phyloP scores from a whole-genome alignment of 2,113 vertebrate genomes.

The Zosterops borbonicus region DNA sequence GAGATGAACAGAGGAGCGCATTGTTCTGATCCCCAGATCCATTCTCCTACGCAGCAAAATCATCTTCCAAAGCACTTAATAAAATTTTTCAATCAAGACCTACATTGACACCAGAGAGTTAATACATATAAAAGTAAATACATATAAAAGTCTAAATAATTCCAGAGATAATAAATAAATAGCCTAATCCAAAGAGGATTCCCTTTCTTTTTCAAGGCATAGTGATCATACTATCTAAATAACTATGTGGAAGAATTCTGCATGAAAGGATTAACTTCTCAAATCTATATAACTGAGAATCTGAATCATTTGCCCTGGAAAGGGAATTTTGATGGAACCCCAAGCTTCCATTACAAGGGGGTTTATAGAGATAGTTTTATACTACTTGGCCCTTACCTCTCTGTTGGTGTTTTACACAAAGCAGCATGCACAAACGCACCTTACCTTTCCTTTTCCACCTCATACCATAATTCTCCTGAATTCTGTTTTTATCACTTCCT shows the following conservation, averaged over 20 bases:
- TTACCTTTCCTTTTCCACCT: constrained; percentile 56
- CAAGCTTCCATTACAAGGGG: background rate
- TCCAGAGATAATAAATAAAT: background rate
- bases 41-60: background rate
- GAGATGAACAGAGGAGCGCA: background rate
- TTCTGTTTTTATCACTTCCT: constrained; percentile 52
- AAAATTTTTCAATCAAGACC: background rate
- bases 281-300: background rate
- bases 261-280: background rate
- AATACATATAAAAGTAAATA: background rate
- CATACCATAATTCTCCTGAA: constrained; percentile 46
- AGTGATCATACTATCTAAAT: background rate
- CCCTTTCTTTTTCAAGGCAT: background rate
- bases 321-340: background rate
- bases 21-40: background rate
- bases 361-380: constrained; percentile 15
- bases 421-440: constrained; percentile 18
- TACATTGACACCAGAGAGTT: background rate
- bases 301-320: background rate
- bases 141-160: background rate
- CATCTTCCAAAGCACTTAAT: background rate
- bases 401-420: background rate
- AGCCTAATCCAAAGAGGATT: background rate
- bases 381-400: constrained; percentile 29
- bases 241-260: background rate